These are phyloP conservation scores for Channallabes apus DNA, from an alignment of 2,797 vertebrate species.

Conservation along the genomic window DNA sequence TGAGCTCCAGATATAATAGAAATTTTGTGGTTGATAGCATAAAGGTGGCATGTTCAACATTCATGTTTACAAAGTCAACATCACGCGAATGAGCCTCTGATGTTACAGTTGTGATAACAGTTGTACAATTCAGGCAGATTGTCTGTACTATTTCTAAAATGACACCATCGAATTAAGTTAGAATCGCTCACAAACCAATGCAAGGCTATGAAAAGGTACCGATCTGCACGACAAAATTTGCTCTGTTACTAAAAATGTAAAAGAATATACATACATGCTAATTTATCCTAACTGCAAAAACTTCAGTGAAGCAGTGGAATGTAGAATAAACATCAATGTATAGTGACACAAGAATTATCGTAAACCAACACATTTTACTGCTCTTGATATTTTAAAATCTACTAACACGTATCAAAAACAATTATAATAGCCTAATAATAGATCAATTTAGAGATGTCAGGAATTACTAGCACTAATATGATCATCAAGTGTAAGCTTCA, in stretches of 20 bases:
- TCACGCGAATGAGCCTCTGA: no score
- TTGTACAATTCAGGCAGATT: no score
- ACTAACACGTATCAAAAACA: not conserved
- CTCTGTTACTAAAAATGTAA: not conserved
- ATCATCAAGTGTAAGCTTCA: not conserved
- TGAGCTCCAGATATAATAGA: no score
- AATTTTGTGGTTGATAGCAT: no score
- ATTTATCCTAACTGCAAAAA: not conserved
- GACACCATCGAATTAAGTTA: no score
- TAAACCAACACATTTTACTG: not conserved
- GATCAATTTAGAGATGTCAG: not conserved
- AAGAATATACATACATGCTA: not conserved
- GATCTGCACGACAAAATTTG: not conserved
- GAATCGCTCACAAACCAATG: not conserved
- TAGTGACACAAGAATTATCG: not conserved
- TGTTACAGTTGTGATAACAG: no score
- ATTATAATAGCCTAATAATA: not conserved
- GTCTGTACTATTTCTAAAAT: no score
- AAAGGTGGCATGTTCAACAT: no score
- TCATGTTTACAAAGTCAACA: no score
- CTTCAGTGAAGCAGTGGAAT: not conserved
- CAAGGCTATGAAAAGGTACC: not conserved
- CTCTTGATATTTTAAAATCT: no score
- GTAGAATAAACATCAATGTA: not conserved
- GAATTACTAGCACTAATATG: no score